Evolutionary conservation across 1,140 invertebrate species (phyloP), one percentile per base, ranked within the genome.

Genomic region (Diploscapter pachys): DNA sequence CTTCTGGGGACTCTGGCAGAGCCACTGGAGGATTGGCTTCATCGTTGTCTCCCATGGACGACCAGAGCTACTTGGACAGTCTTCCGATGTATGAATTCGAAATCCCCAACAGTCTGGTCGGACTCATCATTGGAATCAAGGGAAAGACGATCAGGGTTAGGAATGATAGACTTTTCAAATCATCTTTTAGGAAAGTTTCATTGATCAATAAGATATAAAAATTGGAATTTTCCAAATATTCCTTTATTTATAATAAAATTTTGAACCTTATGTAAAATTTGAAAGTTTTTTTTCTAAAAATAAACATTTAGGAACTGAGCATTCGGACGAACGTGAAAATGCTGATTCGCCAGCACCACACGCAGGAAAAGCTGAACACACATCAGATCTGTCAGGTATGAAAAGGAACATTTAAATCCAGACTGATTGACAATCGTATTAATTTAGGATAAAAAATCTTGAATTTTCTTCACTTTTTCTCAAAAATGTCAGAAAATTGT

Each of bases 301-400:
- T 75, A 62, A 4, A 13, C 52, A 62, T 75, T 85, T 62, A 84
- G 83, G 83, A 85, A 64, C 71, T 85, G 11, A 86, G 83, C 67
- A 63, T 49, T 11, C 83, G 83, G 11, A 81, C 84, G 4, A 76
- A 81, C 66, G 83, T 86, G 9, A 68, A 76, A 50, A 85, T 85
- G 81, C 66, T 85, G 11, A 85, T 85, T 50, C 78, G 83, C n/a
- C 84, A 82, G 8, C 83, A 85, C 64, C 83, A 85, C 76, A 80
- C 76, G 48, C 65, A 72, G 5, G 70, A 71, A 11, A 83, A 84
- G 63, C 50, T 76, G 13, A 73, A 82, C 4, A 79, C 81, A n/a
- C 83, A 85, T 62, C 83, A 85, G 67, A 85, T 85, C 61, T 86
- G 84, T 55, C 85, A 84, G 48, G 80, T 86, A 55, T n/a, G 55